These are phyloP conservation scores for Coranthus polyacanthus DNA, from an alignment of 2,797 vertebrate species.

Conservation along the genomic window DNA sequence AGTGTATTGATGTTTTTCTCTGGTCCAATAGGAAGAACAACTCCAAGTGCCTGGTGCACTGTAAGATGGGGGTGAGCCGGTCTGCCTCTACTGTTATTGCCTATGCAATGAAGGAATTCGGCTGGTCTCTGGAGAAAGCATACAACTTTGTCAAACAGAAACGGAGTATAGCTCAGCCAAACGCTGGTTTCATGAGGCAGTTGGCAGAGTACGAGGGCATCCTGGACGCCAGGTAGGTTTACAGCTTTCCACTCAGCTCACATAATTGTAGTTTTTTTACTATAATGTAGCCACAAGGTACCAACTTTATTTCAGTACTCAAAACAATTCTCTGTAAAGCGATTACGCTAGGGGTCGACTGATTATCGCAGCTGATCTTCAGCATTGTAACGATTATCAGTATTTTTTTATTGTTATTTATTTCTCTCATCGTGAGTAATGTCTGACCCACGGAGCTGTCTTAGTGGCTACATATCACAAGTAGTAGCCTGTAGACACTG, in stretches of 20 bases:
- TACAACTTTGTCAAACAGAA: constrained; percentile 95
- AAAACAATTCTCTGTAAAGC: too few species aligned
- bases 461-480: too few species aligned
- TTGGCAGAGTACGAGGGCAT: constrained; percentile 96
- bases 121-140: constrained; percentile 95
- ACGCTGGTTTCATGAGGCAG: constrained; percentile 94
- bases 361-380: too few species aligned
- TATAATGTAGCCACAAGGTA: too few species aligned
- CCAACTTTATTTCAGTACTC: too few species aligned
- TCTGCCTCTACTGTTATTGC: constrained; percentile 98
- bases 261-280: neutral
- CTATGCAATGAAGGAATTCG: constrained; percentile 97
- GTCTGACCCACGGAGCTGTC: too few species aligned
- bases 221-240: constrained; percentile 97
- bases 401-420: too few species aligned
- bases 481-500: too few species aligned
- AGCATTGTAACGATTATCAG: too few species aligned
- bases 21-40: constrained; percentile 88
- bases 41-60: constrained; percentile 98
- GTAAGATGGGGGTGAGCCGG: constrained; percentile 98
- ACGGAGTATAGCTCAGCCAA: constrained; percentile 92
- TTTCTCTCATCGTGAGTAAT: too few species aligned
- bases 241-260: too few species aligned
- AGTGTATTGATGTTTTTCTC: constrained; percentile 1
- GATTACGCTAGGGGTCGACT: too few species aligned